Percentiles rank a stretch among this genome's conserved stretches.
These are phyloP conservation scores for Cryptotermes secundus DNA, from an alignment of 1,140 invertebrate species.

Conservation along the genomic window DNA sequence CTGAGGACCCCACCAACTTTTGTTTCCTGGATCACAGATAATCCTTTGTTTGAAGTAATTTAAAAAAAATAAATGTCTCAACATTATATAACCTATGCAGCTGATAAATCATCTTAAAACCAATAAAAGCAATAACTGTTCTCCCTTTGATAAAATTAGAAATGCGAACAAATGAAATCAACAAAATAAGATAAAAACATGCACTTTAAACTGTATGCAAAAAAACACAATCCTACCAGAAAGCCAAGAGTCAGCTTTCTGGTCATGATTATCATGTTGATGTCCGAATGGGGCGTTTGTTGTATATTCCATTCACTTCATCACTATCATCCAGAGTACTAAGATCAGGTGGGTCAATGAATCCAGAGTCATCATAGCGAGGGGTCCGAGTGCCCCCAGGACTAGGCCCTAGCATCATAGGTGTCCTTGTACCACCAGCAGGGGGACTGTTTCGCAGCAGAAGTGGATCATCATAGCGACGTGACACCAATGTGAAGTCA, in stretches of 20 bases:
- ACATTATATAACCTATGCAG: too few species aligned
- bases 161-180: too few species aligned
- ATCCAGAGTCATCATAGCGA: constrained; percentile 40
- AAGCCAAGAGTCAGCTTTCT: background rate
- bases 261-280: constrained; percentile 6
- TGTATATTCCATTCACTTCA: constrained; percentile 34
- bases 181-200: too few species aligned
- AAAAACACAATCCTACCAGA: too few species aligned
- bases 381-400: constrained; percentile 27
- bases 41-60: too few species aligned
- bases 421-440: constrained; percentile 27
- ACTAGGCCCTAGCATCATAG: constrained; percentile 20
- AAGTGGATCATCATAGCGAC: constrained; percentile 60
- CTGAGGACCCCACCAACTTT: too few species aligned
- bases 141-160: too few species aligned
- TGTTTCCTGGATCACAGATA: too few species aligned
- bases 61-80: too few species aligned
- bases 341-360: constrained; percentile 38
- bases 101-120: too few species aligned
- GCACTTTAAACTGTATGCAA: too few species aligned
- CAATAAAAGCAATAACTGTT: too few species aligned
- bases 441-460: constrained; percentile 33
- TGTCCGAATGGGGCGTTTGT: constrained; percentile 29
- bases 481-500: constrained; percentile 71
- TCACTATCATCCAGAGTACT: constrained; percentile 42